Base-by-base conservation (phyloP, 2,797 vertebrate species). In the Sphenodon punctatus region DNA sequence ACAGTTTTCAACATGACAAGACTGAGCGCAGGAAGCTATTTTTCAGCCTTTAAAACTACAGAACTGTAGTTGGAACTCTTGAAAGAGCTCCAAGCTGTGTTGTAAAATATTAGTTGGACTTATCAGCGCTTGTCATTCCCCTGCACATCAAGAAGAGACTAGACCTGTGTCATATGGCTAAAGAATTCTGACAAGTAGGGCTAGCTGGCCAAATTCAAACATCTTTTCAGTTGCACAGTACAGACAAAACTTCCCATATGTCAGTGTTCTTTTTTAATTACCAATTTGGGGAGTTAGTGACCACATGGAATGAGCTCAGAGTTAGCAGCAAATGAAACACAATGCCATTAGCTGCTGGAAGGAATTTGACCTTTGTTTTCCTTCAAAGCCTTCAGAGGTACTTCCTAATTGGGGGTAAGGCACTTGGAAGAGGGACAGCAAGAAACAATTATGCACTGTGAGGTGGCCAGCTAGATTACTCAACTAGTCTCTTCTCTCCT, bases 371-470 rank as follows among this genome's bases (percentile, higher is more conserved):
- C n/a, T 22, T 17, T 71, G 69, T 43, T 30, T 61, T 74, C 34
- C 6, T 85, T 32, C 71, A 38, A 10, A 76, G 48, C 61, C 58
- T 69, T 65, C 42, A 23, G 13, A 27, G 27, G 19, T 22, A 32
- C 10, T 45, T 82, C 27, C 64, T 84, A 84, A 92, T 84, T 84
- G 67, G 58, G 46, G 75, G 76, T 36, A 84, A 59, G 15, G 56
- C 32, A n/a, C n/a, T 60, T 53, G 49, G 69, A 87, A 84, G 69
- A 19, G 46, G 61, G 58, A 53, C 66, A 36, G 19, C 49, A 64
- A 53, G 60, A 61, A 76, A 85, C 81, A 82, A 34, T 82, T 87
- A 43, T 60, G 16, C 61, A 61, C 80, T 89, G 85, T 89, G 78
- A 23, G 8, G 0, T 42, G 56, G 74, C 42, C 20, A 72, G 53